Evolutionary conservation across 2,113 vertebrate species (phyloP), one percentile per base, ranked within the genome.

Genomic region (Manacus vitellinus): DNA sequence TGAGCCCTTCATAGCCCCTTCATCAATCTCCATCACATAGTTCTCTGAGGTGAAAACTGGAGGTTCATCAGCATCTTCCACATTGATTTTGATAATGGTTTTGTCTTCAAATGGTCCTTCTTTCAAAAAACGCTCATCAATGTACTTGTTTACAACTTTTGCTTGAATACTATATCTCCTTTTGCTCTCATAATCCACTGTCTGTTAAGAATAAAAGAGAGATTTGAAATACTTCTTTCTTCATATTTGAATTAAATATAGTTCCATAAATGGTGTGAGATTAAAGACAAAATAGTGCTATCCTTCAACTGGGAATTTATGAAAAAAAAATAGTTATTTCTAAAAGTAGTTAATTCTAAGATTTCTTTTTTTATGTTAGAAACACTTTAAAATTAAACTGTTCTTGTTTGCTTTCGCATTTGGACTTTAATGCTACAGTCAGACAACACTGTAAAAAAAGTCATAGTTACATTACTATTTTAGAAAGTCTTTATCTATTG

Each of bases 11-110:
- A 55, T 31, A 5, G 92, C 95, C 31, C 95, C 99, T 96, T 99
- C 99, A 10, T 67, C 25, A 80, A 99, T 94, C 61, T 99, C 98
- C 98, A 99, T 99, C 33, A 98, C 30, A 18, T 99, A 99, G 73
- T 84, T 71, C 0, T 97, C 86, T 1, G 55, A 84, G 9, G 96
- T 94, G 90, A 99, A 99, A 79, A 98, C 95, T 4, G 99, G 99
- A n/a, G 99, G 98, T 73, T 99, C 99, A 43, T 99, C 99, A 37
- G 98, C 98, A 37, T 99, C 98, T 70, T 98, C 94, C 88, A 99
- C 99, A 7, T 96, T 96, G 43, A 99, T 96, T 97, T 98, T 99
- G 41, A 99, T 92, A n/a, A 97, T 96, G 2, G 99, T 98, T 82
- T 95, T 97, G 83, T 99, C 99, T 46, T 94, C 97, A 91, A 98